These are phyloP conservation scores for Diarsia mendica DNA, from an alignment of 2,888 invertebrate genomes.

Conservation along the genomic window DNA sequence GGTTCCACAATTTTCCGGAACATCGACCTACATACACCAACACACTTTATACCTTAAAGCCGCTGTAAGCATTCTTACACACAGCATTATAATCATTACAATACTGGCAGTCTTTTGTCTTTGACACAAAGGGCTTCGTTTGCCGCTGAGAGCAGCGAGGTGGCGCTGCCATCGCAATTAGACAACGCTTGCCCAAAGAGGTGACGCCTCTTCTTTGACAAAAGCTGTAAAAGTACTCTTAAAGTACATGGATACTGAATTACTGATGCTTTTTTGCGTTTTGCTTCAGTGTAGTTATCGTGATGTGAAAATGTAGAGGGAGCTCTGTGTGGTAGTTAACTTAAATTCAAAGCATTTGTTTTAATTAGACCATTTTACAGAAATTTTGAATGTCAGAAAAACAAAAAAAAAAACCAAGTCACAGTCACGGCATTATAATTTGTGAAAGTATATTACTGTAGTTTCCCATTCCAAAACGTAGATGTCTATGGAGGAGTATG, in stretches of 20 bases:
- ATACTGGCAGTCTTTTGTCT: constrained; percentile 54
- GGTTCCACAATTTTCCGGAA: background rate
- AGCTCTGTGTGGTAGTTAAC: no score
- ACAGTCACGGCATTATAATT: no score
- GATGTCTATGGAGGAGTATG: no score
- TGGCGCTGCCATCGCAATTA: constrained; percentile 57
- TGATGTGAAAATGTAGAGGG: background rate
- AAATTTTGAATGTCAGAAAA: no score
- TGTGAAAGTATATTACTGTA: no score
- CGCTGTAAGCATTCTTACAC: constrained; percentile 27
- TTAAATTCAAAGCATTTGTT: no score
- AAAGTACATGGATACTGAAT: constrained; percentile 8
- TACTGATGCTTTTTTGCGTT: constrained; percentile 8
- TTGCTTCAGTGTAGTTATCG: background rate
- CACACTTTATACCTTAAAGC: constrained; percentile 11
- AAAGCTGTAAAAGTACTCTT: constrained; percentile 21
- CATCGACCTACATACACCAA: background rate
- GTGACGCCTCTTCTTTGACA: constrained; percentile 15
- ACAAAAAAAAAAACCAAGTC: no score
- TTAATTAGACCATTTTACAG: no score
- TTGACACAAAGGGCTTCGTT: constrained; percentile 52
- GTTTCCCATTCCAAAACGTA: no score
- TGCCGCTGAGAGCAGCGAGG: constrained; percentile 54
- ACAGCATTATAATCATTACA: constrained; percentile 47
- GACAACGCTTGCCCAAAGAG: constrained; percentile 49